Evolutionary conservation across 1,140 invertebrate species (phyloP).

Genomic region (Rhopalosiphum padi): DNA sequence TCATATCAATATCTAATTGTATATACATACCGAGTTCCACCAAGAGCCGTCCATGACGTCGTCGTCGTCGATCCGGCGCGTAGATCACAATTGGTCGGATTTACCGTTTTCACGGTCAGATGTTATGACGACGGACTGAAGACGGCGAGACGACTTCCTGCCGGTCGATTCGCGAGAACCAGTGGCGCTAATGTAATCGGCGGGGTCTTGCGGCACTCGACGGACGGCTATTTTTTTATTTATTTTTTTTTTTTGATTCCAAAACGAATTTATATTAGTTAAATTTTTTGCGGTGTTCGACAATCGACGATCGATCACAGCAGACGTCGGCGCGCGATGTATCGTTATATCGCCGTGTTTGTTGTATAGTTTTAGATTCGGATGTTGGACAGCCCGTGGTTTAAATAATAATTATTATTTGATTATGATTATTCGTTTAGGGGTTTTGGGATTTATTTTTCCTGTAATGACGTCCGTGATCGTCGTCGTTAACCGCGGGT

Average conservation of each 20-base stretch:
- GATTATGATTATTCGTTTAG: not conserved
- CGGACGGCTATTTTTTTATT: too few relatives aligned
- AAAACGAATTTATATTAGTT: not conserved
- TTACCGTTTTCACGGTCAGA: not conserved
- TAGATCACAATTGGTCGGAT: not conserved
- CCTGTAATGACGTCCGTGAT: not conserved
- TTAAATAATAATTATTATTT: not conserved
- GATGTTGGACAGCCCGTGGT: too few relatives aligned
- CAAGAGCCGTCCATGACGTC: conserved; percentile 27
- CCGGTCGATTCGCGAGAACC: too few relatives aligned
- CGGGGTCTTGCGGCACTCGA: too few relatives aligned
- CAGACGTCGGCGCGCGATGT: too few relatives aligned
- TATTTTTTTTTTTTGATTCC: not conserved
- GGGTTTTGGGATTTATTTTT: not conserved
- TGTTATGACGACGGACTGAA: not conserved
- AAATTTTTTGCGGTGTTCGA: not conserved
- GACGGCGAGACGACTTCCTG: not conserved
- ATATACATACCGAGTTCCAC: conserved; percentile 42
- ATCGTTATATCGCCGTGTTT: too few relatives aligned
- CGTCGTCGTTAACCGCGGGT: not conserved
- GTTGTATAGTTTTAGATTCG: not conserved
- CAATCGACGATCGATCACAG: too few relatives aligned
- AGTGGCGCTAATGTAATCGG: too few relatives aligned
- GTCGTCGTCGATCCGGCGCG: not conserved
- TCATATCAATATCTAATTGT: not conserved